Evolutionary conservation across 2,797 vertebrate genomes (phyloP).

Genomic region (Knipowitschia caucasica): DNA sequence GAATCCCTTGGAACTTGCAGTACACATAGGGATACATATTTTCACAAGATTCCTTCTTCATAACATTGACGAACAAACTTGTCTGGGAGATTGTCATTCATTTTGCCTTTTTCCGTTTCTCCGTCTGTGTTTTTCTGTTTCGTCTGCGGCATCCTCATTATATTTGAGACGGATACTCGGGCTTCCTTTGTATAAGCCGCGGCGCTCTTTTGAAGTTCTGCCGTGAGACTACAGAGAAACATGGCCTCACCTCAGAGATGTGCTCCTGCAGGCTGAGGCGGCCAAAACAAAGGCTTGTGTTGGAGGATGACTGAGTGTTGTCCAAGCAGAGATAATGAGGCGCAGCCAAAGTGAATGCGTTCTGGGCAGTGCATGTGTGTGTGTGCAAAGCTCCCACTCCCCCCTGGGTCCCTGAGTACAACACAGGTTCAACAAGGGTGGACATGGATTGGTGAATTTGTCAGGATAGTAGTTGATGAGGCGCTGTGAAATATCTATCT

Average conservation of each 20-base stretch:
- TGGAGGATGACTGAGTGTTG: background rate
- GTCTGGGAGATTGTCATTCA: background rate
- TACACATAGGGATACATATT: background rate
- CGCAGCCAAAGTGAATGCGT: conserved; percentile 28
- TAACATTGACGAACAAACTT: background rate
- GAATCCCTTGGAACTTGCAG: background rate
- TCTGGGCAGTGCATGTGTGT: too few species aligned
- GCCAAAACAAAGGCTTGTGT: conserved; percentile 1
- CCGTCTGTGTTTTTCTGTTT: background rate
- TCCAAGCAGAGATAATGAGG: conserved; percentile 41
- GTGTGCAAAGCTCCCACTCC: conserved; percentile 28
- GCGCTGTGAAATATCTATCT: too few species aligned
- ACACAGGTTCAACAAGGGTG: conserved; percentile 24
- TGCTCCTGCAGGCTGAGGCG: conserved; percentile 14
- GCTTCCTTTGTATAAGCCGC: conserved; percentile 18
- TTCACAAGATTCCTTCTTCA: background rate
- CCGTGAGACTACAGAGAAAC: conserved; percentile 10
- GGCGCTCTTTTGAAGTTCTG: conserved; percentile 17
- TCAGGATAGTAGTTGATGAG: too few species aligned
- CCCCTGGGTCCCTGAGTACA: conserved; percentile 28
- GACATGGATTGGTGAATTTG: conserved; percentile 18
- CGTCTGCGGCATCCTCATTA: background rate
- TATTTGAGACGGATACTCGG: background rate
- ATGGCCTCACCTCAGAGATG: background rate
- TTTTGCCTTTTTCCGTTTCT: background rate